Percentiles rank a stretch among this genome's conserved stretches.
phyloP scores from a whole-genome alignment of 2,797 vertebrate genomes.

The Enteromius unitaeniatus region DNA sequence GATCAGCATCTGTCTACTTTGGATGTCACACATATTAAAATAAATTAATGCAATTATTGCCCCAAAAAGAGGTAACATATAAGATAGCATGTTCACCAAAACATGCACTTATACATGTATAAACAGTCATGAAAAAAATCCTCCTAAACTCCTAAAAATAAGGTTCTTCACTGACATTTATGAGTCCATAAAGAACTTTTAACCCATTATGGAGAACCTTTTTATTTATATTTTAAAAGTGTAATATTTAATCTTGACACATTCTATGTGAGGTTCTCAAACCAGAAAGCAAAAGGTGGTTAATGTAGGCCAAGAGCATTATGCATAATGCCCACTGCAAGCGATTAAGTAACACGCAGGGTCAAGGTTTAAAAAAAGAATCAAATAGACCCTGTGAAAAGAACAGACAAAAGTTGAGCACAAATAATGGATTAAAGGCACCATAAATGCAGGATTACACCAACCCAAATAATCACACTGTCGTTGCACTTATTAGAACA shows the following conservation, averaged over 20 bases:
- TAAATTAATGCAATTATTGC: not conserved
- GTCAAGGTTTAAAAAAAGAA: not conserved
- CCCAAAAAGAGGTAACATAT: not conserved
- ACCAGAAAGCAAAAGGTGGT: not conserved
- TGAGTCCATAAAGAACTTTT: not conserved
- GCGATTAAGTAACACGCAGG: not conserved
- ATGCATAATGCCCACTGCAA: not conserved
- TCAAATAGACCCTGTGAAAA: not conserved
- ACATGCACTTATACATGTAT: not conserved
- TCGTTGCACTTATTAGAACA: not conserved
- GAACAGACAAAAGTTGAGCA: not conserved
- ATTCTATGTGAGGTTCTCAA: not conserved
- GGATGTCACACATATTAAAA: not conserved
- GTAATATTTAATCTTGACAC: not conserved
- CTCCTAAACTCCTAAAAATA: too few relatives aligned
- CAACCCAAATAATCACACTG: not conserved
- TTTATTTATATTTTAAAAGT: not conserved
- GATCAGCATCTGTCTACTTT: not conserved
- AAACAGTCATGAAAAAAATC: not conserved
- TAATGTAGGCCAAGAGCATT: constrained; percentile 3
- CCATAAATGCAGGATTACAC: not conserved
- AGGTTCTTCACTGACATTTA: not conserved
- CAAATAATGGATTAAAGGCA: not conserved
- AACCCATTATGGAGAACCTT: not conserved
- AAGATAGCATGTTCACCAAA: not conserved